Percentiles rank a stretch among this genome's conserved stretches.
These are phyloP conservation scores for Boloria selene DNA, from an alignment of 2,888 invertebrate genomes.

Conservation along the genomic window DNA sequence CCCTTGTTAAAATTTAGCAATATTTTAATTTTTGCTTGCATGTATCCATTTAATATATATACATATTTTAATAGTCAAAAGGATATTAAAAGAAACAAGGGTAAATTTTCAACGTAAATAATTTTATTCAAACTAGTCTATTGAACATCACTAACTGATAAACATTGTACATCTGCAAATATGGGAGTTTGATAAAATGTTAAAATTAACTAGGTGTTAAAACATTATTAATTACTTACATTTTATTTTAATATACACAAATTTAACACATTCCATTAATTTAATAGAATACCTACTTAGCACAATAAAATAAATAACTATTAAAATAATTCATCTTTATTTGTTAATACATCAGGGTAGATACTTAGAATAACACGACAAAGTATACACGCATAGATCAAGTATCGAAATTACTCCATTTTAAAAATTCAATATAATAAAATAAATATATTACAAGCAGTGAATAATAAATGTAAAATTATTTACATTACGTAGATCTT, in stretches of 20 bases:
- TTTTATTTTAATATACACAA: conserved; percentile 68
- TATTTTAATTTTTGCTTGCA: too few species aligned
- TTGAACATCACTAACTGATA: conserved; percentile 82
- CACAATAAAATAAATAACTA: conserved; percentile 75
- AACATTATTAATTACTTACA: conserved; percentile 57
- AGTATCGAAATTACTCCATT: conserved; percentile 8
- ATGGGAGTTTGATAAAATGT: conserved; percentile 64
- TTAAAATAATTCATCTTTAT: conserved; percentile 69
- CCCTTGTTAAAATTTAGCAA: too few species aligned
- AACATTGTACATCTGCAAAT: conserved; percentile 82
- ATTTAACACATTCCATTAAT: conserved; percentile 70
- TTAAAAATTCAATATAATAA: conserved; percentile 17
- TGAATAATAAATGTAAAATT: conserved; percentile 30
- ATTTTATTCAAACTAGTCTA: conserved; percentile 83
- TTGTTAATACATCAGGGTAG: conserved; percentile 70
- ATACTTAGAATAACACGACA: conserved; percentile 50
- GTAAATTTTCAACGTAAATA: conserved; percentile 81
- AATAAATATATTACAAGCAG: conserved; percentile 28
- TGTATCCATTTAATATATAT: too few species aligned
- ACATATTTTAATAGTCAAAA: background rate
- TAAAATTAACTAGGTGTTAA: conserved; percentile 52
- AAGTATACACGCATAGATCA: conserved; percentile 33
- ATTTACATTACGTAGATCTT: conserved; percentile 32
- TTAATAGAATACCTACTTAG: conserved; percentile 75
- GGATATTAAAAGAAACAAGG: conserved; percentile 53